These are phyloP conservation scores for Melospiza melodia DNA, from an alignment of 2,113 vertebrate species.

Conservation along the genomic window DNA sequence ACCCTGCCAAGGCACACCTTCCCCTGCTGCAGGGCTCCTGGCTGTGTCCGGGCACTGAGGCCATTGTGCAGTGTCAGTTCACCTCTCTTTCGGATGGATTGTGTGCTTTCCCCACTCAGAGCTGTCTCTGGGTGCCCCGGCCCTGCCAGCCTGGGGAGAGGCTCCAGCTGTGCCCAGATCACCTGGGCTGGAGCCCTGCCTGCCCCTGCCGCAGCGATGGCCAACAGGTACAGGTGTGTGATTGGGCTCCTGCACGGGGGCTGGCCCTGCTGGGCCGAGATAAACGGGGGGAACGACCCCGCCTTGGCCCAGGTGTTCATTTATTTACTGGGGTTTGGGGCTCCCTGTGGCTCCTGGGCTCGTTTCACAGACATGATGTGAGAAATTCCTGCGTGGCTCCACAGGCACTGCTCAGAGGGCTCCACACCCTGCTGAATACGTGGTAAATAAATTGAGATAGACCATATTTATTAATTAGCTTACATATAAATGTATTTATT, in stretches of 20 bases:
- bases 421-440: neutral
- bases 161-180: neutral
- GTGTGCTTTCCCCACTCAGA: neutral
- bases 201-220: neutral
- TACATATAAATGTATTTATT: neutral
- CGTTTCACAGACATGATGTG: rapidly evolving
- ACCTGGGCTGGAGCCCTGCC: neutral
- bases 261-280: neutral
- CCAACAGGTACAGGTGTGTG: neutral
- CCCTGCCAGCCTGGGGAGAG: neutral
- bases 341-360: neutral
- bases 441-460: too few species aligned
- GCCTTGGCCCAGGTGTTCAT: neutral
- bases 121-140: neutral
- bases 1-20: neutral
- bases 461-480: neutral
- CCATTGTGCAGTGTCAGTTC: rapidly evolving
- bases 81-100: neutral
- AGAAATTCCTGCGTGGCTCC: neutral
- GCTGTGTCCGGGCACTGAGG: neutral
- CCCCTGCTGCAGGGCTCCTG: neutral
- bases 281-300: neutral
- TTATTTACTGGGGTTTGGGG: too few species aligned
- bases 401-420: neutral
- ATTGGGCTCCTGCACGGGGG: neutral